phyloP scores from a whole-genome alignment of 2,113 vertebrate genomes.

The Phrynosoma platyrhinos region DNA sequence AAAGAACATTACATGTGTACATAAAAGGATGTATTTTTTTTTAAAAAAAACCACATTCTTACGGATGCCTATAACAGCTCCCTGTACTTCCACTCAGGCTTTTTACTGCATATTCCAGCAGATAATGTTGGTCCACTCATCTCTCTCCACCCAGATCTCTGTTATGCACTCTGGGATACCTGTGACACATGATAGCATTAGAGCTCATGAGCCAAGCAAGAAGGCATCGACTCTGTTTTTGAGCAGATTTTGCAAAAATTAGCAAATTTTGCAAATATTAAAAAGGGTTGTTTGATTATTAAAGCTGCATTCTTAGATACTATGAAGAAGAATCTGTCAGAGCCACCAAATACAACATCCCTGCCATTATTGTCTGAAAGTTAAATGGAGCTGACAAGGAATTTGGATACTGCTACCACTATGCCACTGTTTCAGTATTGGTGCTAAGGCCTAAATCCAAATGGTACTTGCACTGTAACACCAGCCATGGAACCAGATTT shows the following conservation, averaged over 20 bases:
- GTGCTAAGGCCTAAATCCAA: too few relatives aligned
- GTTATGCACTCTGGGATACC: not conserved
- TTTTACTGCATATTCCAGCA: too few relatives aligned
- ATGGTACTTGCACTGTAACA: not conserved
- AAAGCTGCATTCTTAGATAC: not conserved
- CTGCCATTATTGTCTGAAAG: not conserved
- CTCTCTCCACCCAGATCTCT: too few relatives aligned
- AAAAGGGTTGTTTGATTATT: not conserved
- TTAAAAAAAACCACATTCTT: too few relatives aligned
- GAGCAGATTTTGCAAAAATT: not conserved
- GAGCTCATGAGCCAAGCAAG: not conserved
- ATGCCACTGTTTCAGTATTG: too few relatives aligned
- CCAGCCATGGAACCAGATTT: too few relatives aligned
- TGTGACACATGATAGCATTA: not conserved
- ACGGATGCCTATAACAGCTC: too few relatives aligned
- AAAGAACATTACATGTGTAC: too few relatives aligned
- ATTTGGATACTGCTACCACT: not conserved
- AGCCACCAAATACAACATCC: not conserved
- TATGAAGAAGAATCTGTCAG: conserved; percentile 1
- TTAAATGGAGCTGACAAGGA: not conserved
- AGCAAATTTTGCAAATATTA: not conserved
- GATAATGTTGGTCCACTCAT: too few relatives aligned
- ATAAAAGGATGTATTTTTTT: too few relatives aligned
- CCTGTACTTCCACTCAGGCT: too few relatives aligned
- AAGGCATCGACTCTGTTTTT: not conserved